Evolutionary conservation across 2,113 vertebrate genomes (phyloP), one percentile per base, ranked within the genome.

Genomic region (Fukomys damarensis): DNA sequence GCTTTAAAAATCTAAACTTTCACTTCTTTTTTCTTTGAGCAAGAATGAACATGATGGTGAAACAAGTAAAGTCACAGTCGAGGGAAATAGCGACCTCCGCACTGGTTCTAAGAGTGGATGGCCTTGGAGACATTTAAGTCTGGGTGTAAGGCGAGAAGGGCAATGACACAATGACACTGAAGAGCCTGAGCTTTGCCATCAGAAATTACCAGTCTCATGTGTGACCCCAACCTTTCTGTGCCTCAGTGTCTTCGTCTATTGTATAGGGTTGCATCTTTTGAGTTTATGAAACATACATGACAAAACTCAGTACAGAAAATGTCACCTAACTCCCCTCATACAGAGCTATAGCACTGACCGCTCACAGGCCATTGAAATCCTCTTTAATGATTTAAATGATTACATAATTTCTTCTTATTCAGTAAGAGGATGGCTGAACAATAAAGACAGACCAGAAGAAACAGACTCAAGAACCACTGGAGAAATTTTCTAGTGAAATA

Each of bases 401-500:
- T 52, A 9, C 5, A 12, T 56, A 19, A 61, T n/a, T 16, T 65
- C 6, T 70, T 74, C 70, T 91, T 35, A 46, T 16, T 24, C 7
- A 72, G 24, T 30, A 81, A 86, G 54, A 68, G 56, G 89, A 58
- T 56, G 52, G 49, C 10, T 35, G n/a, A 68, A 58, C 11, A 38
- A n/a, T 19, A 81, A 56, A 61, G 80, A 77, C 20, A 66, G 52
- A 65, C 56, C 22, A 38, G 90, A 93, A 43, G 85, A 94, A 38
- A 70, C 20, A 72, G n/a, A 63, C 26, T 56, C 7, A 79, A 81
- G 49, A 88, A 82, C 65, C 54, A 24, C 1, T n/a, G 35, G 35
- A 80, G 61, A 68, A n/a, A 13, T 52, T 86, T 65, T 68, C 61
- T 74, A 52, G 76, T 56, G 43, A 68, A 97, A 58, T n/a, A 46